Evolutionary conservation across 2,113 vertebrate genomes (phyloP).

Genomic region (Etheostoma cragini): DNA sequence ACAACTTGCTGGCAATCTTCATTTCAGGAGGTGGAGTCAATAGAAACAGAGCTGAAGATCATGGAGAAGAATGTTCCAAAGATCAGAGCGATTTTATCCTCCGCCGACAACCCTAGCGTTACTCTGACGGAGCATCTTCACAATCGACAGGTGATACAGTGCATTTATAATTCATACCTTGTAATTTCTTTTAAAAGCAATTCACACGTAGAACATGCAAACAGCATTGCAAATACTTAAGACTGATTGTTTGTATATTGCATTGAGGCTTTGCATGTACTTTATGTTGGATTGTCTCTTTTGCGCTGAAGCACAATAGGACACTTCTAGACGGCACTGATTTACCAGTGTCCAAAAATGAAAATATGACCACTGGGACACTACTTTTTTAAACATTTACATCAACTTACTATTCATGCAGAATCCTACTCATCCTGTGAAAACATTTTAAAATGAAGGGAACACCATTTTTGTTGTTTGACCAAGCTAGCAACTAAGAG

Average conservation of each 20-base stretch:
- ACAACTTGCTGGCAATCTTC: background rate
- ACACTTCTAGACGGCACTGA: background rate
- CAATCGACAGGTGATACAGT: constrained; percentile 85
- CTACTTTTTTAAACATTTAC: no score
- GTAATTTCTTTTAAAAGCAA: background rate
- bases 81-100: constrained; percentile 89
- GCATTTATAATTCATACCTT: background rate
- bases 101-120: constrained; percentile 85
- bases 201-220: background rate
- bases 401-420: background rate
- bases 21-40: constrained; percentile 87
- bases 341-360: background rate
- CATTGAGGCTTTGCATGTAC: background rate
- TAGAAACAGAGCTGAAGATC: constrained; percentile 89
- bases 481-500: background rate
- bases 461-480: background rate
- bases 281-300: background rate
- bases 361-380: background rate
- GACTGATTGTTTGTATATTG: no score
- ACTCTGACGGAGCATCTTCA: constrained; percentile 87
- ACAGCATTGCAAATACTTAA: background rate
- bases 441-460: background rate
- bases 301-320: background rate
- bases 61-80: constrained; percentile 90
- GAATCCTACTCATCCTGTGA: background rate